These are phyloP conservation scores for Enteromius mattozi DNA, from an alignment of 2,797 vertebrate genomes.

Conservation along the genomic window DNA sequence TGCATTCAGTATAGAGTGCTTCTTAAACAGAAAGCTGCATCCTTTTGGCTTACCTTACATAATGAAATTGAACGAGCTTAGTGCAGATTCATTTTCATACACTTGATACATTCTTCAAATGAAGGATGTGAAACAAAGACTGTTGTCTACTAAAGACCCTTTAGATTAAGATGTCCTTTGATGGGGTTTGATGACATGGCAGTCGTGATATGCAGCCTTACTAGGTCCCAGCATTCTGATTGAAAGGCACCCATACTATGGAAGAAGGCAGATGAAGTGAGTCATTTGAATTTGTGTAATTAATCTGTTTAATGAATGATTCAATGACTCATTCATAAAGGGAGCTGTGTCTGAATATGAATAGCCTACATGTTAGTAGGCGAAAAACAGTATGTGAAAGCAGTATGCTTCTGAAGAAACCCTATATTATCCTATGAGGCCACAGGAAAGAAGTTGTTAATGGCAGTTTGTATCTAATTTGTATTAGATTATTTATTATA, in stretches of 20 bases:
- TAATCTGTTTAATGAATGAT: neutral
- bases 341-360: neutral
- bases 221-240: neutral
- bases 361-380: neutral
- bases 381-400: neutral
- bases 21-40: neutral
- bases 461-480: no score
- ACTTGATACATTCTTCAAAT: neutral
- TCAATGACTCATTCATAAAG: neutral
- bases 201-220: neutral
- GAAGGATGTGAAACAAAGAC: neutral
- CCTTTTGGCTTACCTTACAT: neutral
- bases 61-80: neutral
- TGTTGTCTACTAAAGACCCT: neutral
- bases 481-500: no score
- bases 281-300: neutral
- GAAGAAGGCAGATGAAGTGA: neutral
- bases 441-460: neutral
- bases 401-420: neutral
- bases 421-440: neutral
- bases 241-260: neutral
- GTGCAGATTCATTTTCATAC: neutral
- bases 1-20: neutral
- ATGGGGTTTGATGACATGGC: neutral
- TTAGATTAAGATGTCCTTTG: neutral